Evolutionary conservation across 1,140 invertebrate genomes (phyloP).

Genomic region (Meloidogyne floridensis): DNA sequence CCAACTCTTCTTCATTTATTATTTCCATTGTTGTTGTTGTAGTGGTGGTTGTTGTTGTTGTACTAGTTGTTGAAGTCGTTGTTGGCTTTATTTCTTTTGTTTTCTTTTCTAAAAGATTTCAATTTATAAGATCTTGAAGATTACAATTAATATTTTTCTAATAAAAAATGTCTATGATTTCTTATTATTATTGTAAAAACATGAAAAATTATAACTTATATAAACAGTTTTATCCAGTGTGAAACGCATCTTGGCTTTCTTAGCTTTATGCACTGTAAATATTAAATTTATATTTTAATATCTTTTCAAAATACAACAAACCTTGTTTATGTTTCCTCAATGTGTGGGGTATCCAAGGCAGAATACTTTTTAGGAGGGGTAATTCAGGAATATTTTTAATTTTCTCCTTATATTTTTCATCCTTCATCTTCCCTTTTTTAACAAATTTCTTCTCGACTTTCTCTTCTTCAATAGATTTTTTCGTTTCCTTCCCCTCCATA

Average conservation of each 20-base stretch:
- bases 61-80: neutral
- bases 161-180: too few relatives aligned
- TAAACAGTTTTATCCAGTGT: neutral
- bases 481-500: neutral
- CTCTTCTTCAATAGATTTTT: neutral
- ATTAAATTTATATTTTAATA: neutral
- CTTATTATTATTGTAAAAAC: too few relatives aligned
- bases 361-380: slow-evolving; percentile 8
- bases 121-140: too few relatives aligned
- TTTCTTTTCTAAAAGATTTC: slow-evolving; percentile 13
- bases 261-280: neutral
- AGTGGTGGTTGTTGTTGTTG: slow-evolving; percentile 2
- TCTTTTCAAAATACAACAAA: neutral
- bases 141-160: too few relatives aligned
- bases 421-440: neutral
- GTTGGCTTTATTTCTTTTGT: neutral
- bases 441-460: neutral
- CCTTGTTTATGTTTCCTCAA: slow-evolving; percentile 10
- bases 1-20: slow-evolving; percentile 28
- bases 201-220: neutral
- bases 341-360: slow-evolving; percentile 25
- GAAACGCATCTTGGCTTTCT: neutral
- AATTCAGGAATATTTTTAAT: slow-evolving; percentile 14
- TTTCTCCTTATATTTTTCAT: neutral
- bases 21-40: neutral